These are phyloP conservation scores for Arctia plantaginis DNA, from an alignment of 2,888 invertebrate genomes.

Conservation along the genomic window DNA sequence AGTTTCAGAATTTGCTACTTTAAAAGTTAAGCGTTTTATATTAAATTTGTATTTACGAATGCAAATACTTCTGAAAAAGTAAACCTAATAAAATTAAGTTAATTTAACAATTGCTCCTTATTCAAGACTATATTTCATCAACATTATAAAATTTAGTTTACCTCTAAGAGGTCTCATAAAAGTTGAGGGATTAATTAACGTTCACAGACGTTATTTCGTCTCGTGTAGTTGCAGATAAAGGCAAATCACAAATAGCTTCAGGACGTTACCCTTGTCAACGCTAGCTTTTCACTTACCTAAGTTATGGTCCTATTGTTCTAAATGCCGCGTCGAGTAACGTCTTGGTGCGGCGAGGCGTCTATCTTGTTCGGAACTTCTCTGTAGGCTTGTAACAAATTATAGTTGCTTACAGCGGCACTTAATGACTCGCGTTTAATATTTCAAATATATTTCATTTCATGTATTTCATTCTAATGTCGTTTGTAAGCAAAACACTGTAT, in stretches of 20 bases:
- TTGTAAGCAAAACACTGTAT: conserved; percentile 41
- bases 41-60: background rate
- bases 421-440: conserved; percentile 37
- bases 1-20: conserved; percentile 14
- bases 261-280: conserved; percentile 77
- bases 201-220: conserved; percentile 47
- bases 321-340: conserved; percentile 57
- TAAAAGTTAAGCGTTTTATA: conserved; percentile 2
- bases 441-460: conserved; percentile 29
- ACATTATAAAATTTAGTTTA: background rate
- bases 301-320: conserved; percentile 74
- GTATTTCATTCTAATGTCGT: conserved; percentile 46
- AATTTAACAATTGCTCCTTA: background rate
- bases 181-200: conserved; percentile 34
- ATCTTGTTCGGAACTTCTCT: conserved; percentile 45
- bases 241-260: conserved; percentile 68
- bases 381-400: conserved; percentile 45
- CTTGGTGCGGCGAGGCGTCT: conserved; percentile 35
- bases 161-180: background rate
- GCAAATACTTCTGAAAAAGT: background rate
- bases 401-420: conserved; percentile 42
- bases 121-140: background rate
- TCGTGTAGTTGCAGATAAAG: conserved; percentile 52
- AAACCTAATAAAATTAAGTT: background rate
- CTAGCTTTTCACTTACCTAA: conserved; percentile 75